A percentile compares a stretch with the other conserved stretches of the same genome.
phyloP scores from a whole-genome alignment of 1,140 invertebrate genomes.

The Drosophila willistoni region DNA sequence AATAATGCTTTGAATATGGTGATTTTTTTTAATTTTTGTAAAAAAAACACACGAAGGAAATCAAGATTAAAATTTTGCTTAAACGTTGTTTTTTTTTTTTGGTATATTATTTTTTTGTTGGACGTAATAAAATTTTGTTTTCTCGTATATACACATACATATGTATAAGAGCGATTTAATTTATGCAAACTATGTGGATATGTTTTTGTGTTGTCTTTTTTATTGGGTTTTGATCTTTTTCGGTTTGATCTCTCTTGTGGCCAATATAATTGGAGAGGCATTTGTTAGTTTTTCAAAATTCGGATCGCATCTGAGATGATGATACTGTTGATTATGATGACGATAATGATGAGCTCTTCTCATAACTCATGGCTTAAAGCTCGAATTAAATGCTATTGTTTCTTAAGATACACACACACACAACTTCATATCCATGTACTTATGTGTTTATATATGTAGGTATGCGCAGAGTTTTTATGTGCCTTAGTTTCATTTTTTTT shows the following conservation, averaged over 20 bases:
- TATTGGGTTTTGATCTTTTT: not conserved
- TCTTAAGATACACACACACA: constrained; percentile 41
- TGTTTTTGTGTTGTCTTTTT: constrained; percentile 33
- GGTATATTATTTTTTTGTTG: not conserved
- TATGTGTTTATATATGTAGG: not conserved
- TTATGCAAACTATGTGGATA: constrained; percentile 73
- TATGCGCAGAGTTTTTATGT: constrained; percentile 28
- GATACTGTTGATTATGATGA: constrained; percentile 39
- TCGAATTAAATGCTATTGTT: constrained; percentile 77
- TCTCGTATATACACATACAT: constrained; percentile 57
- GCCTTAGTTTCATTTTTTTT: constrained; percentile 62
- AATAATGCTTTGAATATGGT: constrained; percentile 26
- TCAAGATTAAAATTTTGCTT: constrained; percentile 40
- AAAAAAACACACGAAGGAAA: constrained; percentile 31
- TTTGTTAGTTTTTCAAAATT: constrained; percentile 29
- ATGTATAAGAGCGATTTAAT: constrained; percentile 51
- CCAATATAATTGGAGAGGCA: constrained; percentile 36
- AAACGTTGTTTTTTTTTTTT: constrained; percentile 19
- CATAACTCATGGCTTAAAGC: constrained; percentile 63
- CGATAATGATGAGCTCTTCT: constrained; percentile 52
- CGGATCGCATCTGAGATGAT: constrained; percentile 34
- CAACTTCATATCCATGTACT: constrained; percentile 29
- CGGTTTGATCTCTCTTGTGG: constrained; percentile 8
- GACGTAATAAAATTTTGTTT: constrained; percentile 59
- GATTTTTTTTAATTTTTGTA: constrained; percentile 34